These are phyloP conservation scores for Scomber colias DNA, from an alignment of 2,113 vertebrate species.

Conservation along the genomic window DNA sequence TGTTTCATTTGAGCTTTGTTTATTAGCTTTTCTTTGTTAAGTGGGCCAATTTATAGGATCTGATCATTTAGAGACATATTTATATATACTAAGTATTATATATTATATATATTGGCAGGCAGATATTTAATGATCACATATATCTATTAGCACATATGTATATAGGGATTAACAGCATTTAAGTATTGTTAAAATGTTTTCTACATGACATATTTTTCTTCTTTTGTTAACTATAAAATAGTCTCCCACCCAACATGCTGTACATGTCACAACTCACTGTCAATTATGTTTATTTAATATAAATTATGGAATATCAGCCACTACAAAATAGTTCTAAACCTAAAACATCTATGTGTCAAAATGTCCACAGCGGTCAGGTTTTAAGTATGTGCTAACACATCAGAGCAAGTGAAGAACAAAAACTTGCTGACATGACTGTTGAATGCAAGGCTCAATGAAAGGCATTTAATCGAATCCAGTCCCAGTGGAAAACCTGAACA, in stretches of 20 bases:
- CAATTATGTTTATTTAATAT: neutral
- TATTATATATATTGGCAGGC: neutral
- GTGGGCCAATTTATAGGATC: neutral
- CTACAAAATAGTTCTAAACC: neutral
- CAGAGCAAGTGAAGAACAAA: constrained; percentile 29
- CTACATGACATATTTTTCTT: too few relatives aligned
- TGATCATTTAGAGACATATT: constrained; percentile 4
- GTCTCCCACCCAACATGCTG: neutral
- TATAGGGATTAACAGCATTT: neutral
- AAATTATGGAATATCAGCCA: neutral
- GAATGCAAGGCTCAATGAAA: constrained; percentile 43
- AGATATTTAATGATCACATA: neutral
- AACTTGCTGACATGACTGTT: constrained; percentile 41
- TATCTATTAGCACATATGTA: neutral
- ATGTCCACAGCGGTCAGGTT: neutral
- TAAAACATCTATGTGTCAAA: neutral
- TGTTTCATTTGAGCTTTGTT: constrained; percentile 31
- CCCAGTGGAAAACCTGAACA: constrained; percentile 74
- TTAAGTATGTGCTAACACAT: constrained; percentile 15
- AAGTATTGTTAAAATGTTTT: too few relatives aligned
- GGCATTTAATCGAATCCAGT: constrained; percentile 72
- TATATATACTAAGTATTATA: neutral
- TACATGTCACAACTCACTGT: neutral
- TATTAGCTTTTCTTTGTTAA: constrained; percentile 29
- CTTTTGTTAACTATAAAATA: neutral